Percentiles rank a stretch among this genome's conserved stretches.
Conservation (phyloP, 2,113 vertebrate genomes). For the Stegastes partitus region DNA sequence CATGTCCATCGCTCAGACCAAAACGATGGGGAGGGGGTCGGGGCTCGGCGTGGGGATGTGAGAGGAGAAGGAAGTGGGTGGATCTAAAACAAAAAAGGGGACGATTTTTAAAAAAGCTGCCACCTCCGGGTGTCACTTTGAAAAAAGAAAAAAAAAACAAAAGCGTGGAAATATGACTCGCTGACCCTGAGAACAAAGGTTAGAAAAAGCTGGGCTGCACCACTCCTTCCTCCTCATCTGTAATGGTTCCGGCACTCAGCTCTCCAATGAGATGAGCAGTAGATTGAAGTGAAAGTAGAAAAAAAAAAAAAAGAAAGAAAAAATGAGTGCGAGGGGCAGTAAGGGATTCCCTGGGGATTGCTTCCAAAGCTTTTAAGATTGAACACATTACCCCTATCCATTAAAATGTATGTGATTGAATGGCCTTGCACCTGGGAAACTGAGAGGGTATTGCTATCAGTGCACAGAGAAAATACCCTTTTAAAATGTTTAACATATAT, state of each 20-base stretch:
- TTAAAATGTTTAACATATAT: constrained; percentile 2
- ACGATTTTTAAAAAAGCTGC: constrained; percentile 16
- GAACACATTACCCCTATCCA: constrained; percentile 35
- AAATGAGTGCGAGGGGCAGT: not conserved
- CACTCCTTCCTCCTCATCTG: not conserved
- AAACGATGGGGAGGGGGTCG: constrained; percentile 13
- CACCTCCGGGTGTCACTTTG: not conserved
- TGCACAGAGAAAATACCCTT: not conserved
- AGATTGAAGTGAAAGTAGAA: constrained; percentile 25
- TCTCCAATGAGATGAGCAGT: constrained; percentile 2
- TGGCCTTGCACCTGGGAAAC: constrained; percentile 26
- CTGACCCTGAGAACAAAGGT: not conserved
- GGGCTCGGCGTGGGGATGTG: not conserved
- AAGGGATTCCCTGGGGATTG: constrained; percentile 42
- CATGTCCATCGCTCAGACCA: constrained; percentile 42
- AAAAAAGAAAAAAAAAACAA: not conserved
- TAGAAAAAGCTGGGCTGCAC: not conserved
- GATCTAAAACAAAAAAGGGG: constrained; percentile 1
- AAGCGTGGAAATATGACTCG: not conserved
- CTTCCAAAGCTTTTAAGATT: constrained; percentile 60
- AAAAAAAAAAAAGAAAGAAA: not conserved
- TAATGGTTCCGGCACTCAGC: constrained; percentile 9
- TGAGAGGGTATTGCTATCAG: constrained; percentile 26
- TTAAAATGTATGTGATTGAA: constrained; percentile 42
- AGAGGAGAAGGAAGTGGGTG: constrained; percentile 17